Evolutionary conservation across 2,888 invertebrate species (phyloP).

Genomic region (Pollenia angustigena): DNA sequence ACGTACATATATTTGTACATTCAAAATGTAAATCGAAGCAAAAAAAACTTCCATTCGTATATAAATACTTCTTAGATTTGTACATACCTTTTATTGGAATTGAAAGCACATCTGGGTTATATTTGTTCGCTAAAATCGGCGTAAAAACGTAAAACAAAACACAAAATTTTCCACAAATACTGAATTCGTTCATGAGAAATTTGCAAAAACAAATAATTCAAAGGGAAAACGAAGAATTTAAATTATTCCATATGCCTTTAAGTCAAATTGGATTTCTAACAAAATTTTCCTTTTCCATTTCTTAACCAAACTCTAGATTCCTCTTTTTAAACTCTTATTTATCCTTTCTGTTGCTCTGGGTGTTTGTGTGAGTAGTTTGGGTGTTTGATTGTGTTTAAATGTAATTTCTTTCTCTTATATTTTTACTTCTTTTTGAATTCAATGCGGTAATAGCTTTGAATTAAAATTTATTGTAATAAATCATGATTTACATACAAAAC

Average conservation of each 20-base stretch:
- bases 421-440: constrained; percentile 46
- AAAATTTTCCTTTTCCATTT: constrained; percentile 36
- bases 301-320: constrained; percentile 11
- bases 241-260: constrained; percentile 69
- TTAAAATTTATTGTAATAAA: constrained; percentile 73
- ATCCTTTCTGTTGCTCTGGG: constrained; percentile 3
- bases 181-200: constrained; percentile 35
- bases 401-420: constrained; percentile 13
- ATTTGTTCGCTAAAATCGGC: constrained; percentile 45
- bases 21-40: constrained; percentile 18
- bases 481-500: constrained; percentile 69
- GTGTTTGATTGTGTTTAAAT: constrained; percentile 24
- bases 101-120: constrained; percentile 73
- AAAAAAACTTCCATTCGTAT: constrained; percentile 25
- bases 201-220: constrained; percentile 22
- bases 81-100: constrained; percentile 67
- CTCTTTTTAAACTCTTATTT: not conserved
- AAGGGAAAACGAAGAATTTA: constrained; percentile 55
- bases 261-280: constrained; percentile 70
- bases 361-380: constrained; percentile 2
- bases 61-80: constrained; percentile 4
- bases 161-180: constrained; percentile 32
- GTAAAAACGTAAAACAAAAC: constrained; percentile 26
- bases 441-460: constrained; percentile 71
- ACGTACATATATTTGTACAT: not conserved